Evolutionary conservation across 2,797 vertebrate species (phyloP).

Genomic region (Onychomys leucogaster): DNA sequence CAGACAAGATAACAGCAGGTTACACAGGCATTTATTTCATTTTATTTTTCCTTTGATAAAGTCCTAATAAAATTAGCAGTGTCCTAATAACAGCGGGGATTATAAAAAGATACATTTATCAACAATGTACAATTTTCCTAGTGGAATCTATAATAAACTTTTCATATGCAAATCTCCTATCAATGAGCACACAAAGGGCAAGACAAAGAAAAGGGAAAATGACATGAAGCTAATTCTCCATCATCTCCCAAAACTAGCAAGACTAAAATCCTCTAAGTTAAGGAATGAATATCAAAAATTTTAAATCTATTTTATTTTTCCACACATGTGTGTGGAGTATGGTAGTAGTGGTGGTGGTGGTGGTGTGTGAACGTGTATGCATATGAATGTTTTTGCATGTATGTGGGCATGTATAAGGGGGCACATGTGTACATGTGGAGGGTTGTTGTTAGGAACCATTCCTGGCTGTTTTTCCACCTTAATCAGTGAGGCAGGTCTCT

Average conservation of each 20-base stretch:
- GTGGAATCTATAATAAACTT: slow-evolving; percentile 77
- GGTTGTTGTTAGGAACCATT: neutral
- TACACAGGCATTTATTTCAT: slow-evolving; percentile 70
- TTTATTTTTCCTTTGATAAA: slow-evolving; percentile 76
- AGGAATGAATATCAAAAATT: slow-evolving; percentile 54
- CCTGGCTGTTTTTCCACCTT: neutral
- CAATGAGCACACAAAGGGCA: slow-evolving; percentile 69
- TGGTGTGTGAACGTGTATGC: neutral
- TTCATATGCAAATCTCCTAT: slow-evolving; percentile 80
- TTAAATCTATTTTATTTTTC: neutral
- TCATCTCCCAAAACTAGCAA: slow-evolving; percentile 56
- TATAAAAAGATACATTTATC: slow-evolving; percentile 77
- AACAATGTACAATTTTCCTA: slow-evolving; percentile 79
- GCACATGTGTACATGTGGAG: neutral
- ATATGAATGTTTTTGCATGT: neutral
- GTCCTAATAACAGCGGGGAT: slow-evolving; percentile 71
- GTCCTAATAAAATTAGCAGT: slow-evolving; percentile 80
- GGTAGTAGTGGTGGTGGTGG: too few relatives aligned
- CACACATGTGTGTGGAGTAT: neutral
- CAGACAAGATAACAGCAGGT: slow-evolving; percentile 79
- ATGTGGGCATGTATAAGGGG: too few relatives aligned
- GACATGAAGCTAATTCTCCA: slow-evolving; percentile 73
- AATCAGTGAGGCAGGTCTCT: neutral
- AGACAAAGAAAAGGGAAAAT: slow-evolving; percentile 44
- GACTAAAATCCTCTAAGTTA: slow-evolving; percentile 65